Percentiles rank a stretch among this genome's conserved stretches.
Evolutionary conservation across 2,113 vertebrate genomes (phyloP).

Genomic region (Chaetodon trifascialis): DNA sequence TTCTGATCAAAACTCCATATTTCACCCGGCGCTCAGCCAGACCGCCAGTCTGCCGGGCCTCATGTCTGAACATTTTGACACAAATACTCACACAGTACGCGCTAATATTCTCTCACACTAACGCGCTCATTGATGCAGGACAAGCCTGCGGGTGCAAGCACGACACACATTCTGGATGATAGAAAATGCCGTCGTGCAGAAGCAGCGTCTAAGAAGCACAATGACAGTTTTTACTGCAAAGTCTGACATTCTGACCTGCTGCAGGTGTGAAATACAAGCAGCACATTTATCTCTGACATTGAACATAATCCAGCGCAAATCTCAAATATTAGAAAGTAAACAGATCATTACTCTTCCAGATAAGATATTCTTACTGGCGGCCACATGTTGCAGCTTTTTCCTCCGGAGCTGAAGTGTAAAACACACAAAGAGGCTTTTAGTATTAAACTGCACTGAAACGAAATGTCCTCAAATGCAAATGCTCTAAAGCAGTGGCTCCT

Average conservation of each 20-base stretch:
- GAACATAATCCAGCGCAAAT: background rate
- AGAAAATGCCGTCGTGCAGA: background rate
- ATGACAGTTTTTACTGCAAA: background rate
- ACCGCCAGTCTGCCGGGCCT: slow-evolving; percentile 41
- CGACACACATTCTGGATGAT: background rate
- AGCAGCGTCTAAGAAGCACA: background rate
- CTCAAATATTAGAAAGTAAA: background rate
- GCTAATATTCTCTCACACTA: slow-evolving; percentile 13
- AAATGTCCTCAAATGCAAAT: slow-evolving; percentile 14
- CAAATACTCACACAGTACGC: slow-evolving; percentile 14
- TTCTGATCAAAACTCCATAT: slow-evolving; percentile 42
- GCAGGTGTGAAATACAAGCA: background rate
- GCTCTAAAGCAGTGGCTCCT: background rate
- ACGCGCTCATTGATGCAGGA: slow-evolving; percentile 22
- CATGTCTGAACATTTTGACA: slow-evolving; percentile 57
- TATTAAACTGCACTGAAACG: slow-evolving; percentile 1
- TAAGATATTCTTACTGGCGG: background rate
- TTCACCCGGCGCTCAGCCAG: slow-evolving; percentile 20
- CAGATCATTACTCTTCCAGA: slow-evolving; percentile 14
- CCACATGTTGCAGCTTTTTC: slow-evolving; percentile 24
- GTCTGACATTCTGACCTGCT: background rate
- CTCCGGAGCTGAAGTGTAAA: background rate
- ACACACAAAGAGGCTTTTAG: slow-evolving; percentile 25
- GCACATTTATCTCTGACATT: slow-evolving; percentile 5
- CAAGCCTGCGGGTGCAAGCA: background rate